Evolutionary conservation across 92 coral and sea anemone species (phyloP), one percentile per base, ranked within the genome.

Genomic region (Epizoanthus fatuus): DNA sequence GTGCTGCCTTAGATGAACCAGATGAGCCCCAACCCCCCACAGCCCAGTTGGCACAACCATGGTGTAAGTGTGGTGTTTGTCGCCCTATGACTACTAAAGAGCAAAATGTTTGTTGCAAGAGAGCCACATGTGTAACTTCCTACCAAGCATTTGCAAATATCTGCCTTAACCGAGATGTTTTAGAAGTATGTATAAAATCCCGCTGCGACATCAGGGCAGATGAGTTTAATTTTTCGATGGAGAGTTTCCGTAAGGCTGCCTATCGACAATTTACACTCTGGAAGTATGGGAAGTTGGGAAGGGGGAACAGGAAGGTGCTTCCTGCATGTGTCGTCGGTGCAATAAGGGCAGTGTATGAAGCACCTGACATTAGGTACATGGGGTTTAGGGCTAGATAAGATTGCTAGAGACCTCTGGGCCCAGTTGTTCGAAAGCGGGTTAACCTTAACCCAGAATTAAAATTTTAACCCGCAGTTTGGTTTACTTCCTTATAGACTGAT

Each of bases 211-310:
- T 87, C 8, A 79, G 89, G 8, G 91, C 86, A 15, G 94, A 91
- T 42, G 91, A 91, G 1, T 88, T 88, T 53, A 74, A 91, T 35
- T 91, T 81, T 53, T 16, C 86, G 3, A 81, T 80, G 81, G 78
- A 84, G 70, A 87, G 89, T 59, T 91, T 81, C 25, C n/a, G 89
- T 7, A 91, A 91, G 49, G 94, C 94, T 8, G 94, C 82, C 10
- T 91, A 91, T 79, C 68, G 77, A 37, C 92, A 87, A 65, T 79
- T 79, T 58, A 51, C 72, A 14, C 80, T 88, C 10, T 88, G 88
- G 91, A 63, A 57, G 8, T 75, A 71, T 74, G 80, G 88, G 2
- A 88, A 83, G 74, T 74, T 83, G n/a, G 84, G 92, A 10, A 59
- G 80, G 54, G 88, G 88, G 13, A 87, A 88, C 45, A 89, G 86